Conservation (phyloP, 2,797 vertebrate genomes). For the Ficedula albicollis region DNA sequence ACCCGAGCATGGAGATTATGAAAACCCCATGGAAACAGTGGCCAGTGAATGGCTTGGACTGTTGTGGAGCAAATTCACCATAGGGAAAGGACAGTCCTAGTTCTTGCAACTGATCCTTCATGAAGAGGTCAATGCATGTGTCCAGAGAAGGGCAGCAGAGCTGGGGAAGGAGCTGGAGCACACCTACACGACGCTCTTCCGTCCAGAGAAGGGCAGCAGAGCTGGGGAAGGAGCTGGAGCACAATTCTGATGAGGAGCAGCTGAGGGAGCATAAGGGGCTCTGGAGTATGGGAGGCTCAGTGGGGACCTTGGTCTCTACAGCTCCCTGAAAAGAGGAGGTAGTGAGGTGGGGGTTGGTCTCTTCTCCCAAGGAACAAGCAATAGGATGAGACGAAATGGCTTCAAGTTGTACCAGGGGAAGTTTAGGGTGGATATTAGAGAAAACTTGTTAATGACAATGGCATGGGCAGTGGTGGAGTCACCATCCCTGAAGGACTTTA, state of each 20-base stretch:
- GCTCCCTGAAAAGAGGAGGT: background rate
- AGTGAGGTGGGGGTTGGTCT: background rate
- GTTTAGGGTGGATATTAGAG: background rate
- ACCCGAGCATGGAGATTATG: background rate
- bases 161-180: background rate
- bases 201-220: background rate
- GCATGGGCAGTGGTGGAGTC: background rate
- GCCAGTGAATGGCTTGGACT: background rate
- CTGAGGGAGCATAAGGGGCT: background rate
- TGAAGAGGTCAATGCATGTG: background rate
- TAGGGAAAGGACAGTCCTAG: background rate
- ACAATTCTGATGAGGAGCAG: background rate
- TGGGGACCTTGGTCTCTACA: background rate
- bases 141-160: background rate
- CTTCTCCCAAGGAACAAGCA: background rate
- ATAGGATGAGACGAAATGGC: background rate
- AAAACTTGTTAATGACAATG: background rate
- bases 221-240: background rate
- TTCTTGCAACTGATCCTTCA: background rate
- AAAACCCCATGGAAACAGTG: background rate
- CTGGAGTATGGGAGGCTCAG: background rate
- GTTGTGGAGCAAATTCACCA: rapidly evolving
- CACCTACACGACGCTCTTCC: too few species aligned
- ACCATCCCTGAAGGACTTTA: background rate
- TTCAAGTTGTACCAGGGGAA: background rate